Evolutionary conservation across 2,797 vertebrate species (phyloP), one percentile per base, ranked within the genome.

Genomic region (Dipus sagitta): DNA sequence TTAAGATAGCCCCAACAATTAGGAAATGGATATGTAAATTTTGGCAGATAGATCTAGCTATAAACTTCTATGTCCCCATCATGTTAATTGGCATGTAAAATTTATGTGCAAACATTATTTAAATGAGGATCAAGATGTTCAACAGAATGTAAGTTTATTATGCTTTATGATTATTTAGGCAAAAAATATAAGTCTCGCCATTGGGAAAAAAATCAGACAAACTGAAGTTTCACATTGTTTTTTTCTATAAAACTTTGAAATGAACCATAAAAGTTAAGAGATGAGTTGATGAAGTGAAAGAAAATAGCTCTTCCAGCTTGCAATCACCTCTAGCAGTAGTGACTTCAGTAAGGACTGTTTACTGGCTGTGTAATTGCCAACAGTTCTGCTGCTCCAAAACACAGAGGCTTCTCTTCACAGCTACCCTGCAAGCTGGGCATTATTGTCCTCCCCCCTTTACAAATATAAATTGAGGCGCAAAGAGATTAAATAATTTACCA

Each of bases 251-350:
- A 92, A 75, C 71, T 13, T 79, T 85, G 42, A 89, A 24, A 2
- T 64, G 7, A 68, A 32, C 30, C 86, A 90, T 79, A 87, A 93
- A 96, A 92, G 75, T 74, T 87, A 93, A 90, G 82, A 94, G 58
- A 87, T 54, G 47, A 67, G 60, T 76, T 90, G 42, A 34, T 81
- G 62, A 92, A 80, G 26, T 74, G 74, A 88, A 84, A 84, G 64
- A 90, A 84, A 74, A 64, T 38, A 80, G 60, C 89, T 60, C 20
- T 64, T n/a, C 34, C 67, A 86, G 9, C 28, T 85, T 83, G 14
- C n/a, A 91, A 72, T 88, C 80, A 82, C 62, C 60, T 92, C 11
- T 8, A 93, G 12, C 54, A 94, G 75, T 80, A 77, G 86, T 68
- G 87, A 91, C 91, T 91, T 58, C 54, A 80, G 11, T n/a, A 68